These are phyloP conservation scores for Corythoichthys haematopterus DNA, from an alignment of 2,113 vertebrate genomes.

Conservation along the genomic window DNA sequence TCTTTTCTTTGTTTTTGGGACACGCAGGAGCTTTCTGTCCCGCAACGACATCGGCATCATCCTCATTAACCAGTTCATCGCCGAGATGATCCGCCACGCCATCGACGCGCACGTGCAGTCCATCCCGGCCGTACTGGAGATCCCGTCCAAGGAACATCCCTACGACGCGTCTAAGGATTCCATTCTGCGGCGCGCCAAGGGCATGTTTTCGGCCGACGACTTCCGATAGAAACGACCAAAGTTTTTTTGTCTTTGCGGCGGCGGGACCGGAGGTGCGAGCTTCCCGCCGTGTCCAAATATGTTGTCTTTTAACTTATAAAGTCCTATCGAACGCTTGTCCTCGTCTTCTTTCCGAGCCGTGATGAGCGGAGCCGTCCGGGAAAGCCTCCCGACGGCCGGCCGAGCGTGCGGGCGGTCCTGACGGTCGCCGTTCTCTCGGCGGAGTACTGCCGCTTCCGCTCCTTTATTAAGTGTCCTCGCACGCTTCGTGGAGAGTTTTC, in stretches of 20 bases:
- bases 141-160: slow-evolving; percentile 93
- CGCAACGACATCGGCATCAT: slow-evolving; percentile 93
- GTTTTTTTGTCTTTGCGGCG: too few relatives aligned
- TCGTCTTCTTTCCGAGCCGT: not conserved
- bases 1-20: not conserved
- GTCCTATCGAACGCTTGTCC: not conserved
- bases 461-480: too few relatives aligned
- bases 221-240: slow-evolving; percentile 72
- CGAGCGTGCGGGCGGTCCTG: too few relatives aligned
- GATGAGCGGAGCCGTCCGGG: not conserved
- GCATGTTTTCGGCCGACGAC: slow-evolving; percentile 90
- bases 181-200: slow-evolving; percentile 86
- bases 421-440: too few relatives aligned
- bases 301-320: not conserved
- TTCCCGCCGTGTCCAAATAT: not conserved
- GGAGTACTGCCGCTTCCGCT: too few relatives aligned
- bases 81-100: slow-evolving; percentile 92
- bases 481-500: too few relatives aligned
- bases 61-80: slow-evolving; percentile 92
- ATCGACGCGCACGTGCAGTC: slow-evolving; percentile 86
- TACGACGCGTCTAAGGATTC: slow-evolving; percentile 94
- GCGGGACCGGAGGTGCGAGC: not conserved
- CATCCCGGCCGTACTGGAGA: slow-evolving; percentile 88
- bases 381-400: too few relatives aligned
- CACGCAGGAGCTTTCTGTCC: slow-evolving; percentile 80